Conservation (phyloP, 2,797 vertebrate genomes). For the Valencia hispanica region DNA sequence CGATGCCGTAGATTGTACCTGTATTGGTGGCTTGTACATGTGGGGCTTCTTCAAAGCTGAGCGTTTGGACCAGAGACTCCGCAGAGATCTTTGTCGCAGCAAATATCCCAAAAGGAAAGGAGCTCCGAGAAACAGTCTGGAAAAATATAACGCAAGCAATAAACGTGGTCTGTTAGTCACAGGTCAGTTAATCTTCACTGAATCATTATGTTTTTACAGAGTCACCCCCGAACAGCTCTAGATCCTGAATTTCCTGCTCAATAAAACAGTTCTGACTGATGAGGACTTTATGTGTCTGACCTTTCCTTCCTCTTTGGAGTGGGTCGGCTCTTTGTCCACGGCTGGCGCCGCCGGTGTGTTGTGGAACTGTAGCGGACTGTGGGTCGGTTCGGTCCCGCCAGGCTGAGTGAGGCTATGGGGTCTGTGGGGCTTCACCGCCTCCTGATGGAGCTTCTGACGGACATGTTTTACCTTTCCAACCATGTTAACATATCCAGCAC, state of each 20-base stretch:
- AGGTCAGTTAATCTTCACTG: no score
- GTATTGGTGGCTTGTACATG: slow-evolving; percentile 12
- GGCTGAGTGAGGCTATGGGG: not conserved
- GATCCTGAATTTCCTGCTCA: no score
- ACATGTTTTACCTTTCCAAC: slow-evolving; percentile 79
- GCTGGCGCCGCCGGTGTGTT: not conserved
- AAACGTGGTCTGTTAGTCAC: no score
- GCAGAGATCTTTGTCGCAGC: slow-evolving; percentile 73
- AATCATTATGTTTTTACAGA: no score
- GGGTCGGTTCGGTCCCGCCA: not conserved
- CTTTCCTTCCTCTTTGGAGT: not conserved
- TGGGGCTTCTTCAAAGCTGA: slow-evolving; percentile 64
- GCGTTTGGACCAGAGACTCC: slow-evolving; percentile 73
- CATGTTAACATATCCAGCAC: slow-evolving; percentile 52
- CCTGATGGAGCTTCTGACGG: slow-evolving; percentile 78
- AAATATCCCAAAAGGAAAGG: slow-evolving; percentile 72
- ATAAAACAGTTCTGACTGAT: not conserved
- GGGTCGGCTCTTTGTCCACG: not conserved
- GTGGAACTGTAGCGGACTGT: not conserved
- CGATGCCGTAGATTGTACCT: slow-evolving; percentile 42
- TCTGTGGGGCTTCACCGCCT: slow-evolving; percentile 68
- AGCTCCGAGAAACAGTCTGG: slow-evolving; percentile 15
- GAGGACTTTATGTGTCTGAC: not conserved
- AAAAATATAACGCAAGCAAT: not conserved
- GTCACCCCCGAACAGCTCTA: no score